Conservation (phyloP, 1,140 invertebrate species). For the Brachionus plicatilis region DNA sequence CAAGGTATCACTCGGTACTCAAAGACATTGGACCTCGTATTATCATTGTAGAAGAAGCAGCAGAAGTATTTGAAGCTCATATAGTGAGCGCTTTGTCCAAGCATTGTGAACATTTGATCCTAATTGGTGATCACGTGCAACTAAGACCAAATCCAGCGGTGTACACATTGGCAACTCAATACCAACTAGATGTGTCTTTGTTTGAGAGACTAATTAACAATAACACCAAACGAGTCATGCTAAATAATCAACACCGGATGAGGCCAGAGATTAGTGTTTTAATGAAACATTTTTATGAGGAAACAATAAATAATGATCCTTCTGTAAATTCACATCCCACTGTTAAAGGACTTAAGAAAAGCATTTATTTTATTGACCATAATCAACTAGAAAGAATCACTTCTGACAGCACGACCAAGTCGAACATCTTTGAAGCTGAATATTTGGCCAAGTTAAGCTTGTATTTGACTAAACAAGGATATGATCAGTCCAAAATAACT, state of each 20-base stretch:
- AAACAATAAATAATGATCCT: conserved; percentile 46
- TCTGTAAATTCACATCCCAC: conserved; percentile 46
- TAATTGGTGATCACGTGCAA: conserved; percentile 62
- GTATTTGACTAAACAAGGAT: conserved; percentile 54
- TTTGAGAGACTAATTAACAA: conserved; percentile 68
- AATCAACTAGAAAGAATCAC: conserved; percentile 44
- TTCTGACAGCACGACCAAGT: conserved; percentile 48
- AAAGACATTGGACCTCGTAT: conserved; percentile 41
- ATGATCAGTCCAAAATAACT: conserved; percentile 50
- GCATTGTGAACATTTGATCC: conserved; percentile 42
- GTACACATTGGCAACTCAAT: conserved; percentile 60
- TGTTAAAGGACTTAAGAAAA: conserved; percentile 50
- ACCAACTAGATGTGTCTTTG: conserved; percentile 65
- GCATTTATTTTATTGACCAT: conserved; percentile 55
- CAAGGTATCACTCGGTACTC: conserved; percentile 62
- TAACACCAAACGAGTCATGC: conserved; percentile 56
- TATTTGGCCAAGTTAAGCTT: conserved; percentile 48
- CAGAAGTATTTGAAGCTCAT: conserved; percentile 43
- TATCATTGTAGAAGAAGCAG: conserved; percentile 43
- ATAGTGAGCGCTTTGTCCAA: conserved; percentile 41
- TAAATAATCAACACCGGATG: conserved; percentile 49
- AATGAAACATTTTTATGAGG: conserved; percentile 41
- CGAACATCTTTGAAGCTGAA: conserved; percentile 51
- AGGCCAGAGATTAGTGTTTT: conserved; percentile 48
- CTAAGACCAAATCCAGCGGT: conserved; percentile 64